Evolutionary conservation across 2,888 invertebrate species (phyloP).

Genomic region (Halictus quadricinctus): DNA sequence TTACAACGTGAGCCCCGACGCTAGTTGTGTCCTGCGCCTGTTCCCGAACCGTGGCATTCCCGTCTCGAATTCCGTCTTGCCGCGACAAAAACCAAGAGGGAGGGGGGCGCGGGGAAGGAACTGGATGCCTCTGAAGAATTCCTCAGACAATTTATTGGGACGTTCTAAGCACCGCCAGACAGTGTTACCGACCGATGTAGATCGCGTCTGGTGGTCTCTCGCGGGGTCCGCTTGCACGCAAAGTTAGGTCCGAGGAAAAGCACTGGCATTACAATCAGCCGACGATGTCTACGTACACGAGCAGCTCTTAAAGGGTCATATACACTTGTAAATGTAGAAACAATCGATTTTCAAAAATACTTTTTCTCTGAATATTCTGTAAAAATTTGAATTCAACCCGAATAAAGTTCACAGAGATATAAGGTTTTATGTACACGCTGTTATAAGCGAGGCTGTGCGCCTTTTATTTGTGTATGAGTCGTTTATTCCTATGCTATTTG

Average conservation of each 20-base stretch:
- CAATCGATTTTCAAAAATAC: too few relatives aligned
- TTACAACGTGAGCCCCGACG: slow-evolving; percentile 73
- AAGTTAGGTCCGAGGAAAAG: not conserved
- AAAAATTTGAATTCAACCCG: too few relatives aligned
- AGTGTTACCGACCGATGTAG: slow-evolving; percentile 64
- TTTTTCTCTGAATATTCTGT: too few relatives aligned
- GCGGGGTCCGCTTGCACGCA: not conserved
- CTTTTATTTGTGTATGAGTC: too few relatives aligned
- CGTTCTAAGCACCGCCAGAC: slow-evolving; percentile 56
- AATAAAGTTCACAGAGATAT: too few relatives aligned
- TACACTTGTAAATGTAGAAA: too few relatives aligned
- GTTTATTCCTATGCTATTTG: too few relatives aligned
- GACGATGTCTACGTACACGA: not conserved
- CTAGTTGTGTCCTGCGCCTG: not conserved
- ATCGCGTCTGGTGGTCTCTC: slow-evolving; percentile 42
- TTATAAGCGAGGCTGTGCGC: too few relatives aligned
- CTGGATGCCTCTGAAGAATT: slow-evolving; percentile 49
- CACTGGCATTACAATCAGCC: not conserved
- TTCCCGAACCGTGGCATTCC: not conserved
- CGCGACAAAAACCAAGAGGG: slow-evolving; percentile 23
- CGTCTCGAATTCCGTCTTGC: slow-evolving; percentile 14
- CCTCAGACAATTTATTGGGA: slow-evolving; percentile 58
- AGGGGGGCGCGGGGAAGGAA: not conserved
- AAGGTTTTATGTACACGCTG: too few relatives aligned
- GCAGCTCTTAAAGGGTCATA: not conserved